Conservation (phyloP, 92 coral and sea anemone genomes). For the Palythoa grandis region DNA sequence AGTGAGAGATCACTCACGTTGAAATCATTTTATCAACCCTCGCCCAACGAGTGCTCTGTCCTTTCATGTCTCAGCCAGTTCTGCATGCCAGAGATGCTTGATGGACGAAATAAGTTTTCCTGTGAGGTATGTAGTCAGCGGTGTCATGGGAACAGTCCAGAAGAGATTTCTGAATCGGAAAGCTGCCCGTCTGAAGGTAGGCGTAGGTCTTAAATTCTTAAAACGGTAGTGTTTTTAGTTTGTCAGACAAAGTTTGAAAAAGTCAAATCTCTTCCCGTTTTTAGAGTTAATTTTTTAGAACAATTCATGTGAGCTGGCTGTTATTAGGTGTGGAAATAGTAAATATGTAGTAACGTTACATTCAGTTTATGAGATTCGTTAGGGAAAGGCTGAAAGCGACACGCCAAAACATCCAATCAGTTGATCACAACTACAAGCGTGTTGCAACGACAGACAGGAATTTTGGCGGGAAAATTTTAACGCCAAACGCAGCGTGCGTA, state of each 20-base stretch:
- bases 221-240: background rate
- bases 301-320: background rate
- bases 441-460: too few species aligned
- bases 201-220: background rate
- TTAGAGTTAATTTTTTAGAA: too few species aligned
- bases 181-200: conserved; percentile 34
- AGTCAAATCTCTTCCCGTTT: too few species aligned
- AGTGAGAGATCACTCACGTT: conserved; percentile 46
- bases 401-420: too few species aligned
- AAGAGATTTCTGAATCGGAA: conserved; percentile 1
- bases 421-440: too few species aligned
- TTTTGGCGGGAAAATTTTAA: too few species aligned
- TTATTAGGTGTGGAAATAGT: background rate
- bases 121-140: conserved; percentile 82
- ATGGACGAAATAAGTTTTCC: conserved; percentile 87
- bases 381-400: too few species aligned
- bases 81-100: conserved; percentile 85
- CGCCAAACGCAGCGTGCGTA: too few species aligned
- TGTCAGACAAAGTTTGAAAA: too few species aligned
- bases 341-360: too few species aligned
- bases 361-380: too few species aligned
- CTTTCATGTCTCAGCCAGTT: conserved; percentile 84
- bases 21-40: conserved; percentile 59
- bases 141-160: conserved; percentile 6
- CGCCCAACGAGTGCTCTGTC: conserved; percentile 81